Evolutionary conservation across 2,797 vertebrate genomes (phyloP).

Genomic region (Syndactyla subalaris): DNA sequence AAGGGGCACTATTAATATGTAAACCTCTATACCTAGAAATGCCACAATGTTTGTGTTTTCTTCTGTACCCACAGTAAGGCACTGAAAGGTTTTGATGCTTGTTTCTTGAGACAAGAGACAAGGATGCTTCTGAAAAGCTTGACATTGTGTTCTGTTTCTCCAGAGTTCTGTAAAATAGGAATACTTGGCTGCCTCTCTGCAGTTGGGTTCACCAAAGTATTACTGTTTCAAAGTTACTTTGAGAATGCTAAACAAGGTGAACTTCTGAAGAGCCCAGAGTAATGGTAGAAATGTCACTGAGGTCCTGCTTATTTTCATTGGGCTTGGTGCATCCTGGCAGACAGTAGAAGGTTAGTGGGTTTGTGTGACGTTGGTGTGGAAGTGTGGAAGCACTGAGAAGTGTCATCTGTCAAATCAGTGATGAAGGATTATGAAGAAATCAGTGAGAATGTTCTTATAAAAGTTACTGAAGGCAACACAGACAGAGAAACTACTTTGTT

Average conservation of each 20-base stretch:
- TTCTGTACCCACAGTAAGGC: not conserved
- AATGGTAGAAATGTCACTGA: not conserved
- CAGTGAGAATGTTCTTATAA: not conserved
- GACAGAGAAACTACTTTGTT: not conserved
- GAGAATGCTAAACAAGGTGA: not conserved
- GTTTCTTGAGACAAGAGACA: not conserved
- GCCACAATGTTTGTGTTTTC: not conserved
- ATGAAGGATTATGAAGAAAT: not conserved
- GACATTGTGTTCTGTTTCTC: not conserved
- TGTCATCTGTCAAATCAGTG: not conserved
- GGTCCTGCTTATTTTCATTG: not conserved
- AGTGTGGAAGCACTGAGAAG: not conserved
- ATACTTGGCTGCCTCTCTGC: not conserved
- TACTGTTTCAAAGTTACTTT: not conserved
- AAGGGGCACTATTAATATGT: not conserved
- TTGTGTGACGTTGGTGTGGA: not conserved
- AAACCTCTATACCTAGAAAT: not conserved
- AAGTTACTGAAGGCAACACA: not conserved
- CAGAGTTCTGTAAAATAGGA: not conserved
- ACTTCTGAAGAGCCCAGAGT: not conserved
- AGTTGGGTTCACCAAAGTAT: not conserved
- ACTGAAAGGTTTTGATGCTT: not conserved
- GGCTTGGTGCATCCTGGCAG: not conserved
- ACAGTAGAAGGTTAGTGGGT: not conserved
- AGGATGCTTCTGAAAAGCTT: not conserved